Base-by-base conservation (phyloP, 1,140 invertebrate species). In the Bacillus rossius region DNA sequence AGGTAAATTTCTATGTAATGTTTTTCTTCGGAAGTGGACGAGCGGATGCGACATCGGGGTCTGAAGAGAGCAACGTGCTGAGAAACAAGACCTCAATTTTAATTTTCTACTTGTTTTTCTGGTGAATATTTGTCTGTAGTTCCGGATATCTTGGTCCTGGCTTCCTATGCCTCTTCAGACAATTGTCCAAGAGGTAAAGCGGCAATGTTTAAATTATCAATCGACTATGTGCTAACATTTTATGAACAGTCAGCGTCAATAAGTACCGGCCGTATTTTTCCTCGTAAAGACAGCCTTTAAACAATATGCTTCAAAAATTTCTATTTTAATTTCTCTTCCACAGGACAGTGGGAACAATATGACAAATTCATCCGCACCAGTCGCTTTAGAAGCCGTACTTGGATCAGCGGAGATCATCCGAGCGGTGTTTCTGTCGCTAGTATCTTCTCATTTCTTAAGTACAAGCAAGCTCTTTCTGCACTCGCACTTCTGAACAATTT, bases 401-500 rank as follows among this genome's bases (percentile, higher is more conserved):
- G 65, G 55, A 54, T 71, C 47, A 43, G 53, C 41, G 54, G 71
- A 73, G 64, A 74, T 71, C 56, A 64, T 53, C 57, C 71, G 63
- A 17, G 64, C 65, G 13, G 68, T 71, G 61, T 75, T 74, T 14
- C 68, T 69, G 59, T 70, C 67, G 57, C 73, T 74, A 7, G 69
- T 67, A 7, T 4, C 10, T 34, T 34, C 10, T 34, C 4, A 34
- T 7, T 34, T 34, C 10, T 34, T 4, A 34, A 34, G 29, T 10
- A 34, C 29, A 34, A 34, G n/a, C 29, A 34, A 34, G 29, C 10
- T 34, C 29, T 10, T 34, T 34, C 29, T n/a, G 4, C 10, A 7
- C 29, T 34, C 29, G 29, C 10, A 34, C 29, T 10, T 34, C 29
- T 34, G 29, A 34, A 34, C 10, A 10, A 34, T 7, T 34, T 4